Base-by-base conservation (phyloP, 2,888 invertebrate species). In the Mechanitis mazaeus region DNA sequence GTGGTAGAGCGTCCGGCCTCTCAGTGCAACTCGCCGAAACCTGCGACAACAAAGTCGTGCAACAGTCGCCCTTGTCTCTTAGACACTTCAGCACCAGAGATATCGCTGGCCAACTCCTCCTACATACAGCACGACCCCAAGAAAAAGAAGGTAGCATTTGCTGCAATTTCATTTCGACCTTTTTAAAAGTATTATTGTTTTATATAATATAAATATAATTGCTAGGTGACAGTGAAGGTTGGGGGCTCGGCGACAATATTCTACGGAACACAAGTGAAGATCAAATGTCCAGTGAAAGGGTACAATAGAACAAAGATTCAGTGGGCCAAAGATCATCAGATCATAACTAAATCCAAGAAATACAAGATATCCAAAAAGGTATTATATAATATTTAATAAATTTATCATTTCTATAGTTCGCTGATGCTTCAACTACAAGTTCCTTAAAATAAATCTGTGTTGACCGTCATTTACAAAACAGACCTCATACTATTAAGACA, bases 201-300 rank as follows among this genome's bases (percentile, higher is more conserved):
- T 45, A 50, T 46, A 12, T 56, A 12, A 54, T 35, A 50, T n/a
- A n/a, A 46, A 45, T 56, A 33, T 60, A 33, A 33, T 3, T 54
- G 58, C 54, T 76, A 92, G 84, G 93, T 96, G 12, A 94, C 95
- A 1, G 91, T 98, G 0, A 96, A 96, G 83, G 95, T 98, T 0
- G 98, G 97, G 0, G 98, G 97, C 0, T 94, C 94, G 1, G 98
- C 97, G 0, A 95, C 95, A 1, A 94, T 98, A 56, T 97, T 96
- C 88, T 94, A 95, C 73, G 98, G 97, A 7, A 96, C 97, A 0
- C 95, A 95, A 75, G 94, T 98, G 64, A 97, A 97, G 86, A 96
- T 98, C 70, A 96, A 97, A 78, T 98, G 98, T 77, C 98, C 98
- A 0, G 96, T 97, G 33, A 96, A 96, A 78, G 94, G 95, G 1